Percentiles rank a stretch among this genome's conserved stretches.
phyloP scores from a whole-genome alignment of 2,888 invertebrate species.

The Brachycybe producta region DNA sequence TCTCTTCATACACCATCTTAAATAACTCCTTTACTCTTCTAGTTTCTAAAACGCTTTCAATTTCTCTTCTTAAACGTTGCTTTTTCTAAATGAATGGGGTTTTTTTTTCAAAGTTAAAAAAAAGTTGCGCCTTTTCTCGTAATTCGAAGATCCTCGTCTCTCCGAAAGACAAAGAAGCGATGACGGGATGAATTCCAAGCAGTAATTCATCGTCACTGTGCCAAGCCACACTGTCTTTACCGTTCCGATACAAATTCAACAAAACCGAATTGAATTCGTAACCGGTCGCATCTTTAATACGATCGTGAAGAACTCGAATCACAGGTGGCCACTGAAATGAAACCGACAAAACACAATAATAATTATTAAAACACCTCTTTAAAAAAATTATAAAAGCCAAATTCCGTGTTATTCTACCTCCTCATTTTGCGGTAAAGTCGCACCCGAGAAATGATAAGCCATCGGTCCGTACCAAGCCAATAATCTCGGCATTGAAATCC shows the following conservation, averaged over 20 bases:
- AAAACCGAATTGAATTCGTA: conserved; percentile 38
- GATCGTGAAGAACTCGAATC: conserved; percentile 27
- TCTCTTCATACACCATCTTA: too few relatives aligned
- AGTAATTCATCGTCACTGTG: conserved; percentile 36
- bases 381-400: too few relatives aligned
- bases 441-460: conserved; percentile 36
- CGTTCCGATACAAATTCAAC: conserved; percentile 37
- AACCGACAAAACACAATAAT: background rate
- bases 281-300: conserved; percentile 31
- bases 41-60: too few relatives aligned
- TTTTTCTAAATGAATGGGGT: background rate
- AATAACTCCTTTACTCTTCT: too few relatives aligned
- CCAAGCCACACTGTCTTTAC: conserved; percentile 38
- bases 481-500: conserved; percentile 29
- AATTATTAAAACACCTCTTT: background rate
- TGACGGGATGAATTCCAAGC: conserved; percentile 33
- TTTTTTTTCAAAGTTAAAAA: conserved; percentile 4
- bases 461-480: conserved; percentile 40
- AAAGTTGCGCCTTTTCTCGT: conserved; percentile 33
- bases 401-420: conserved; percentile 8
- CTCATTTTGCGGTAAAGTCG: conserved; percentile 25
- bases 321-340: conserved; percentile 30
- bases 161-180: conserved; percentile 33
- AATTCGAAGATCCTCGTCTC: conserved; percentile 35
- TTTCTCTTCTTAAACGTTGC: too few relatives aligned